Percentiles rank a stretch among this genome's conserved stretches.
Evolutionary conservation across 2,797 vertebrate species (phyloP).

Genomic region (Champsocephalus gunnari): DNA sequence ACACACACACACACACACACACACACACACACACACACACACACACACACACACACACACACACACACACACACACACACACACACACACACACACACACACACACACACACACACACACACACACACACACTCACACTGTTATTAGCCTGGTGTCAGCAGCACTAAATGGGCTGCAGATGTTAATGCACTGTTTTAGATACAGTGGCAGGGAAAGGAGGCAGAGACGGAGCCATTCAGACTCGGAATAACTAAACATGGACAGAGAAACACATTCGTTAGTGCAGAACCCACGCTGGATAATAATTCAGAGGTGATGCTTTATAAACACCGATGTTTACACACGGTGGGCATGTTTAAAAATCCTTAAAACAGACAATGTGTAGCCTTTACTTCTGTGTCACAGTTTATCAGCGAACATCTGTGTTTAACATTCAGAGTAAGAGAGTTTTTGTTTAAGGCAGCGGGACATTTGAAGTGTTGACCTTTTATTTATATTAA

Average conservation of each 20-base stretch:
- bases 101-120: conserved; percentile 24
- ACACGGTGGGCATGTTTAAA: conserved; percentile 47
- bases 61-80: conserved; percentile 61
- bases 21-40: conserved; percentile 67
- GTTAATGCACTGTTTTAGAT: conserved; percentile 83
- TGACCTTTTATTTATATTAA: conserved; percentile 8
- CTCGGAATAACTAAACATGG: conserved; percentile 59
- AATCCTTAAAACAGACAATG: conserved; percentile 32
- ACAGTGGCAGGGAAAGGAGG: conserved; percentile 75
- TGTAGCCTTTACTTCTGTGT: conserved; percentile 31
- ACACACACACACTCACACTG: conserved; percentile 57
- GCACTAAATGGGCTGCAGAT: conserved; percentile 85
- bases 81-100: conserved; percentile 22
- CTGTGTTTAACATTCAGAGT: background rate
- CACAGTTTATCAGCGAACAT: background rate
- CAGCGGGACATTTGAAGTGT: background rate
- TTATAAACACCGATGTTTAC: conserved; percentile 50
- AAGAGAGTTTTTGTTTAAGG: background rate
- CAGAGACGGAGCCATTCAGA: conserved; percentile 69
- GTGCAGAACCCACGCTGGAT: background rate
- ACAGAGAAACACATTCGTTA: conserved; percentile 61
- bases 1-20: conserved; percentile 55
- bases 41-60: conserved; percentile 61
- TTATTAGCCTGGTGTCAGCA: conserved; percentile 82
- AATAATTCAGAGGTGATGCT: conserved; percentile 65